phyloP scores from a whole-genome alignment of 2,113 vertebrate species.

The Thryonomys swinderianus region DNA sequence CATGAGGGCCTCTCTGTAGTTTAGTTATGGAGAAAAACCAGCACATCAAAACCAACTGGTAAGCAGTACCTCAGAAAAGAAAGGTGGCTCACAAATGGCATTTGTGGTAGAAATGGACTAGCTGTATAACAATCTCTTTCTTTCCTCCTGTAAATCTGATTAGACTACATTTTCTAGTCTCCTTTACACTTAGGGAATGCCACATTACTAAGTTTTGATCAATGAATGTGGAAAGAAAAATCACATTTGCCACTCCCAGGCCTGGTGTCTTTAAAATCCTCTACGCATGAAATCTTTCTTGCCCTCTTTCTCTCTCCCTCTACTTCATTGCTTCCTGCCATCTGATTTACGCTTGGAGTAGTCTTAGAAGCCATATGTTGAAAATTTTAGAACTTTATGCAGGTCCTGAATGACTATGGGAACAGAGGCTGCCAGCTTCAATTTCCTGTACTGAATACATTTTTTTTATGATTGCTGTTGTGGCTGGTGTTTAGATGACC shows the following conservation, averaged over 20 bases:
- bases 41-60: neutral
- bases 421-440: neutral
- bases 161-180: slow-evolving; percentile 28
- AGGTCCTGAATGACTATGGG: neutral
- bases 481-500: too few relatives aligned
- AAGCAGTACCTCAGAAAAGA: neutral
- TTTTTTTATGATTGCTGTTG: slow-evolving; percentile 21
- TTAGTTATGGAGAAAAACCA: neutral
- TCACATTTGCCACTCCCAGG: neutral
- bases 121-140: slow-evolving; percentile 13
- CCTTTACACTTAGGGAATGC: neutral
- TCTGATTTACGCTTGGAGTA: slow-evolving; percentile 5
- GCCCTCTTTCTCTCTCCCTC: neutral
- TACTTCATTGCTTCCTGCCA: neutral
- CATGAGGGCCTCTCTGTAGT: neutral
- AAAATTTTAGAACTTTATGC: slow-evolving; percentile 33
- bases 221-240: neutral
- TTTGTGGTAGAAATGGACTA: slow-evolving; percentile 35
- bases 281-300: slow-evolving; percentile 26
- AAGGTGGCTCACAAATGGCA: neutral
- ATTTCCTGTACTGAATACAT: neutral
- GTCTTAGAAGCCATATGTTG: slow-evolving; percentile 12
- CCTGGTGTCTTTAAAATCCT: neutral
- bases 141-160: neutral
- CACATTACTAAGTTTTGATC: neutral